phyloP scores from a whole-genome alignment of 1,140 invertebrate species.

The Drosophila persimilis region DNA sequence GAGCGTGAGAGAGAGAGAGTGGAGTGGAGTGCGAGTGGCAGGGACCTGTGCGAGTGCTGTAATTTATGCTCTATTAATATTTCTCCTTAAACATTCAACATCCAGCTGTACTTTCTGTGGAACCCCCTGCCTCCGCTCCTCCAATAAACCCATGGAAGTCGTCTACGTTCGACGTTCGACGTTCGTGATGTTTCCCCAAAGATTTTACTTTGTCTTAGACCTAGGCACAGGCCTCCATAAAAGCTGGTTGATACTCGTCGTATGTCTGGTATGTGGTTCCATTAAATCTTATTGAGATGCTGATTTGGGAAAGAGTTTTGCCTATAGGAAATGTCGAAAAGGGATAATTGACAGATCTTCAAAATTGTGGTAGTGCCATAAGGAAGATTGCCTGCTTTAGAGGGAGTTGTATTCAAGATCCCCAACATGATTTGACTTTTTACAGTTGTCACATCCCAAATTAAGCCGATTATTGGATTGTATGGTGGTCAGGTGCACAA shows the following conservation, averaged over 20 bases:
- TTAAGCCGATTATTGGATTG: conserved; percentile 42
- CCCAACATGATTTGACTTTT: conserved; percentile 7
- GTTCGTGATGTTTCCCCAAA: conserved; percentile 33
- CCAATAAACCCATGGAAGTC: conserved; percentile 2
- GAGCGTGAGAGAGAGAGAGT: neutral
- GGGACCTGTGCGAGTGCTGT: conserved; percentile 28
- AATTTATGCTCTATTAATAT: conserved; percentile 81
- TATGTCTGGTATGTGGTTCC: conserved; percentile 21
- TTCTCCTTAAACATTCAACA: conserved; percentile 63
- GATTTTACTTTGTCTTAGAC: conserved; percentile 35
- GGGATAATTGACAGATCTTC: no score
- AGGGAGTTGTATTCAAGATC: neutral
- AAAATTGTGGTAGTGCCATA: no score
- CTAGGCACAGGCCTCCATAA: conserved; percentile 15
- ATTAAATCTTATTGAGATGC: conserved; percentile 27
- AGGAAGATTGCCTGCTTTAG: no score
- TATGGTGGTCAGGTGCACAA: conserved; percentile 48
- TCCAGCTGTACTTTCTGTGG: conserved; percentile 6
- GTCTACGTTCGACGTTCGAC: conserved; percentile 8
- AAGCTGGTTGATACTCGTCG: neutral
- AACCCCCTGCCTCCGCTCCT: neutral
- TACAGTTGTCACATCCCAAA: conserved; percentile 3
- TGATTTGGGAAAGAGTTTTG: conserved; percentile 6
- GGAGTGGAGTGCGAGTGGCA: neutral
- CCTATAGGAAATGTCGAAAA: no score